Evolutionary conservation across 2,113 vertebrate species (phyloP).

Genomic region (Himantopus leucocephalus): DNA sequence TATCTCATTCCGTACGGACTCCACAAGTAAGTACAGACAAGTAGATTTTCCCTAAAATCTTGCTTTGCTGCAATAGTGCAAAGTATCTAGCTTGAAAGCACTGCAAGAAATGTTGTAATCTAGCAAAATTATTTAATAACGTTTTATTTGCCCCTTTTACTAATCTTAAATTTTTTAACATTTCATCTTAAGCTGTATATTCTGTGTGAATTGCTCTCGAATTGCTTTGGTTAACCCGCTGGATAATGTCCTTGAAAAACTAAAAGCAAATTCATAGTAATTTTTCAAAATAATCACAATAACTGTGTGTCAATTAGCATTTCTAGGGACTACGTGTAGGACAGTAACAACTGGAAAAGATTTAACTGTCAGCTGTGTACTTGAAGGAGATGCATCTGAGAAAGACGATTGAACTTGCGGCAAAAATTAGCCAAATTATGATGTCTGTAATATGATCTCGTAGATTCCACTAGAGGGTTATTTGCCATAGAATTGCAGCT

Average conservation of each 20-base stretch:
- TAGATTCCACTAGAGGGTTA: not conserved
- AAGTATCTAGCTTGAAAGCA: not conserved
- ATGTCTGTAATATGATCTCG: slow-evolving; percentile 11
- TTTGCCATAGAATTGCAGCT: not conserved
- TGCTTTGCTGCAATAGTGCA: not conserved
- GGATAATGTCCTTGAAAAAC: not conserved
- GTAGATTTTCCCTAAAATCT: not conserved
- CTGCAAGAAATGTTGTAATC: not conserved
- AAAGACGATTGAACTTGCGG: slow-evolving; percentile 26
- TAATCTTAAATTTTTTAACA: not conserved
- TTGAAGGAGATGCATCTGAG: slow-evolving; percentile 45
- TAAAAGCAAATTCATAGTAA: not conserved
- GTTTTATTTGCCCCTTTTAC: not conserved
- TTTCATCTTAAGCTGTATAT: not conserved
- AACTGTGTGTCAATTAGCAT: slow-evolving; percentile 22
- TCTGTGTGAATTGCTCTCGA: not conserved
- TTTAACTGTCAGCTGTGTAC: slow-evolving; percentile 53
- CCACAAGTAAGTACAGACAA: not conserved
- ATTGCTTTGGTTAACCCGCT: not conserved
- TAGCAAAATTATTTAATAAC: not conserved
- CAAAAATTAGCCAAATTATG: slow-evolving; percentile 35
- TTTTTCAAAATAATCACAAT: slow-evolving; percentile 44
- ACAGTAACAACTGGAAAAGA: slow-evolving; percentile 48
- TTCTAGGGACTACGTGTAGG: slow-evolving; percentile 38
- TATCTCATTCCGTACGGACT: not conserved